Base-by-base conservation (phyloP, 2,113 vertebrate genomes). In the Ptyas mucosa region DNA sequence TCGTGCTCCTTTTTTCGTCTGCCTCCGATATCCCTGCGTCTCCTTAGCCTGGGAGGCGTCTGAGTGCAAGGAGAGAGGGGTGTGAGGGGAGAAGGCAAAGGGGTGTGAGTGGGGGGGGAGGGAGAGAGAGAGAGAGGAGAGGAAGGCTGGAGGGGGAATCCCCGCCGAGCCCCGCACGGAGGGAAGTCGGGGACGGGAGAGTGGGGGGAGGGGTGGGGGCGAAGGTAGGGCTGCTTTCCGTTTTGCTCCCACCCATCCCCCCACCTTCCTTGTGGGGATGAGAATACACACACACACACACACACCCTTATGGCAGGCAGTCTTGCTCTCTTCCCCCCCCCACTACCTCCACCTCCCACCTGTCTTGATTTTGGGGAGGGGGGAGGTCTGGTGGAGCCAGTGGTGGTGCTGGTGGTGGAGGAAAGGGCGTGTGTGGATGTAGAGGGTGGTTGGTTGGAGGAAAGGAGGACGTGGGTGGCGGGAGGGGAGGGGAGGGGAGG, bases 221-320 rank as follows among this genome's bases (percentile, higher is more conserved):
- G 8, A 34, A 58, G 24, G 87, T 43, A 18, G 92, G 54, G 18
- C 69, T 24, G 88, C 29, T 89, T 51, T 24, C 51, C 43, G 34
- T 86, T 39, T 58, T 54, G n/a, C 81, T 93, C 88, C 29, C 54
- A 85, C 88, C 54, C 92, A 90, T 86, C 92, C 88, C 87, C 75
- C 92, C 87, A 81, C 15, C 64, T 55, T 89, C 34, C 69, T 85
- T 5, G 39, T 2, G 87, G 91, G 49, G 23, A 54, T 54, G 14
- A 54, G 53, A 54, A 55, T 3, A 55, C 54, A 55, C 54, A 55
- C 18, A 55, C 18, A 55, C 12, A 53, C 52, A 53, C 12, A 53
- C 52, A 53, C 12, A 53, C 54, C 69, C 12, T 85, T 55, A 87
- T 86, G 88, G 88, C 55, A 75, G 58, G 75, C 54, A 81, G 53